These are phyloP conservation scores for Athalia cordata DNA, from an alignment of 2,888 invertebrate genomes.

Conservation along the genomic window DNA sequence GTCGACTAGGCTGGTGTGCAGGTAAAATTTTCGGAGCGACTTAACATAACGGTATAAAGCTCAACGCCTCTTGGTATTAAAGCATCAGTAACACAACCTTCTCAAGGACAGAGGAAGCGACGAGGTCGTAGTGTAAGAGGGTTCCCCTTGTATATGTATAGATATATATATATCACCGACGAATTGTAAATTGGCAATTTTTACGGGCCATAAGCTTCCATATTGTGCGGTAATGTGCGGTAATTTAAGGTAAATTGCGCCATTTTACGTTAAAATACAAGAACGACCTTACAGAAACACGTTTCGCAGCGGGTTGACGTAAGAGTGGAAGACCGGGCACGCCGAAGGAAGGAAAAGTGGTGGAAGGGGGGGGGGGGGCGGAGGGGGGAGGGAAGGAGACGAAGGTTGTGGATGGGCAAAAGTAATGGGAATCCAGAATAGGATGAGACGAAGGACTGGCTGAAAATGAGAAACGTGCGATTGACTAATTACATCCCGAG, in stretches of 20 bases:
- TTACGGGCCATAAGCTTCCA: constrained; percentile 41
- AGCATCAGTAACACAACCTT: too few relatives aligned
- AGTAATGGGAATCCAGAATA: constrained; percentile 9
- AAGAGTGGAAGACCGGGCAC: not conserved
- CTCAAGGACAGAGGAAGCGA: too few relatives aligned
- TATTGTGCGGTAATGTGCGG: constrained; percentile 41
- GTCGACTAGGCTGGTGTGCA: too few relatives aligned
- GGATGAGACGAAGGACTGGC: not conserved
- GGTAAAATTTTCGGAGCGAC: too few relatives aligned
- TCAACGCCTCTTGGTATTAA: too few relatives aligned
- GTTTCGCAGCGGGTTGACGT: not conserved
- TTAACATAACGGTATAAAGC: too few relatives aligned
- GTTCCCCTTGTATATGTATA: too few relatives aligned
- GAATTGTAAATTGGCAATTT: constrained; percentile 44
- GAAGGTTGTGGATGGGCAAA: not conserved
- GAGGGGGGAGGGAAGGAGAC: not conserved
- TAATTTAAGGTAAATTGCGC: constrained; percentile 38
- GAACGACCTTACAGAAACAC: not conserved
- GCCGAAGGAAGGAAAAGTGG: not conserved
- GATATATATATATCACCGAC: constrained; percentile 31
- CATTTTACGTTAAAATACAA: constrained; percentile 38
- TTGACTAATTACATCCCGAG: constrained; percentile 26
- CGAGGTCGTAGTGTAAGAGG: too few relatives aligned
- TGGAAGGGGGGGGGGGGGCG: not conserved
- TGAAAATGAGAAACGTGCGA: constrained; percentile 23